phyloP scores from a whole-genome alignment of 1,140 invertebrate genomes.

The Calliphora vicina region DNA sequence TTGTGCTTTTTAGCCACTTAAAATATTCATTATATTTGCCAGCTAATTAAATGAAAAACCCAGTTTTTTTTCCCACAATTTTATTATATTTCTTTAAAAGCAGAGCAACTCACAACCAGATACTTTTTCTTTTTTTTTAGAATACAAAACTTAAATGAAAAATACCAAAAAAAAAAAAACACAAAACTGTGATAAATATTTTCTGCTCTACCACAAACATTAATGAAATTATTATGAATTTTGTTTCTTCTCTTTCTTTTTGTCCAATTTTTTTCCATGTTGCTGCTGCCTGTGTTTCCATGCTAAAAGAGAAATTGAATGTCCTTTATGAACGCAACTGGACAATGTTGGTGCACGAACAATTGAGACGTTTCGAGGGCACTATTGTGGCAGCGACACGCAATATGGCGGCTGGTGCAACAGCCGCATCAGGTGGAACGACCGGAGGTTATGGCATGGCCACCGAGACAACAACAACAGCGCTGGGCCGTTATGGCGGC shows the following conservation, averaged over 20 bases:
- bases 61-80: background rate
- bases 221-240: background rate
- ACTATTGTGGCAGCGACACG: conserved; percentile 77
- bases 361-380: conserved; percentile 79
- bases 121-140: too few relatives aligned
- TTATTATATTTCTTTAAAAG: background rate
- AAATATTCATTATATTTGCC: background rate
- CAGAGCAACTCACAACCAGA: too few relatives aligned
- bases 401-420: conserved; percentile 46
- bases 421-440: background rate
- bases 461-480: conserved; percentile 36
- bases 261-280: background rate
- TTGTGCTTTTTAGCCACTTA: background rate
- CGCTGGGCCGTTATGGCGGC: conserved; percentile 49
- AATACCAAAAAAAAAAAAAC: background rate
- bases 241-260: background rate
- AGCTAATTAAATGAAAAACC: background rate
- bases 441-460: conserved; percentile 41
- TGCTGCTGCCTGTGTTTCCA: background rate
- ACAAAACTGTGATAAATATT: background rate
- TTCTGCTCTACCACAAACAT: background rate
- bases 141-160: background rate
- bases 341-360: conserved; percentile 77
- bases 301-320: conserved; percentile 74
- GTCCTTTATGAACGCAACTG: conserved; percentile 86